These are phyloP conservation scores for Gymnocephalus cernua DNA, from an alignment of 2,113 vertebrate species.

Conservation along the genomic window DNA sequence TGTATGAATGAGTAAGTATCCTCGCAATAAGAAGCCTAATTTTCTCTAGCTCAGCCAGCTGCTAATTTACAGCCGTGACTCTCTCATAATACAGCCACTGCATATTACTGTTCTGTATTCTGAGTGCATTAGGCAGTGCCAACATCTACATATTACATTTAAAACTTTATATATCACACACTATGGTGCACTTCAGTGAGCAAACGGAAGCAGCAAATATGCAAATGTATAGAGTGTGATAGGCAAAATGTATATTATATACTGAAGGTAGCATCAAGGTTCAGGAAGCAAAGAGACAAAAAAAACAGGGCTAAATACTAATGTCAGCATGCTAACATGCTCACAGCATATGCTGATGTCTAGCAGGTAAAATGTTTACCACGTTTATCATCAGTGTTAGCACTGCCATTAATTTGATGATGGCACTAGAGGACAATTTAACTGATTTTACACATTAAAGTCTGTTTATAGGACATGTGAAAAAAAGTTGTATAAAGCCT, in stretches of 20 bases:
- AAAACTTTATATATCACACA: slow-evolving; percentile 33
- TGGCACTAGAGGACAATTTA: not conserved
- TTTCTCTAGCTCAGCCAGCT: slow-evolving; percentile 13
- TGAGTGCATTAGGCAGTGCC: slow-evolving; percentile 44
- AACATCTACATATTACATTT: slow-evolving; percentile 53
- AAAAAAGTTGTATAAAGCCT: not conserved
- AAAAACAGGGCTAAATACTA: not conserved
- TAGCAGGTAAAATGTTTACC: not conserved
- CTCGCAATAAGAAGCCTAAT: slow-evolving; percentile 18
- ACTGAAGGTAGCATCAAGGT: not conserved
- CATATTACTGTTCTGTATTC: slow-evolving; percentile 47
- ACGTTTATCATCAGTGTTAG: too few relatives aligned
- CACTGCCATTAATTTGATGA: not conserved
- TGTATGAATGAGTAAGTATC: not conserved
- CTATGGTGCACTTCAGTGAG: slow-evolving; percentile 27
- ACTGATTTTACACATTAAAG: not conserved
- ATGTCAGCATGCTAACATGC: not conserved
- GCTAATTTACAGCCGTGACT: slow-evolving; percentile 11
- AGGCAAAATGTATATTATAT: not conserved
- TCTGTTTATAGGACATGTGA: not conserved
- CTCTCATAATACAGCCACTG: slow-evolving; percentile 37
- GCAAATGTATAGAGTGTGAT: not conserved
- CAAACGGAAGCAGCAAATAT: not conserved
- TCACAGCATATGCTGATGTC: not conserved
- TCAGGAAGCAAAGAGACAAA: not conserved